Conservation (phyloP, 2,888 invertebrate species). For the Pammene fasciana region DNA sequence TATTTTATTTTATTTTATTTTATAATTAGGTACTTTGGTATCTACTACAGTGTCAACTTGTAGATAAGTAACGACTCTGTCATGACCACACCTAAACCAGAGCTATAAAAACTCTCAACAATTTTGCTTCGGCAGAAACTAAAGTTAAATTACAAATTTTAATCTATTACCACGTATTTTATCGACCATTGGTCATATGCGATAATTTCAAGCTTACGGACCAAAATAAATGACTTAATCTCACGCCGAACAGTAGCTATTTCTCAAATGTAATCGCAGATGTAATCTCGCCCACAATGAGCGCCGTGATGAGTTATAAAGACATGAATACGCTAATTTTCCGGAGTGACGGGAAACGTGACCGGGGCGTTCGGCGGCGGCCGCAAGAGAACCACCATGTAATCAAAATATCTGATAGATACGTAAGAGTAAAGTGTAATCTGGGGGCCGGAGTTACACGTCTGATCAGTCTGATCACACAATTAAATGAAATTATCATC, state of each 20-base stretch:
- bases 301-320: constrained; percentile 62
- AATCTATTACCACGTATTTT: constrained; percentile 20
- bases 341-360: constrained; percentile 60
- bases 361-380: constrained; percentile 61
- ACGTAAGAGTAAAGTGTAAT: constrained; percentile 35
- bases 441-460: constrained; percentile 19
- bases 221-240: constrained; percentile 61
- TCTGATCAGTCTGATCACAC: constrained; percentile 19
- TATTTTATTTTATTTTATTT: no score
- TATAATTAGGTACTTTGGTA: not conserved
- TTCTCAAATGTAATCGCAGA: constrained; percentile 54
- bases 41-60: no score
- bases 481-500: not conserved
- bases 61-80: no score
- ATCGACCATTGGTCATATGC: constrained; percentile 23
- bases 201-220: constrained; percentile 43
- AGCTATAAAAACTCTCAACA: not conserved
- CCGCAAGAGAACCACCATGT: constrained; percentile 57
- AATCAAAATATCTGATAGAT: constrained; percentile 40
- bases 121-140: not conserved
- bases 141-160: constrained; percentile 13
- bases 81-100: no score
- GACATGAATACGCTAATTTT: constrained; percentile 63
- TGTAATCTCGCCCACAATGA: constrained; percentile 70
- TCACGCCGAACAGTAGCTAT: constrained; percentile 52